phyloP scores from a whole-genome alignment of 2,888 invertebrate species.

The Oithona nana region DNA sequence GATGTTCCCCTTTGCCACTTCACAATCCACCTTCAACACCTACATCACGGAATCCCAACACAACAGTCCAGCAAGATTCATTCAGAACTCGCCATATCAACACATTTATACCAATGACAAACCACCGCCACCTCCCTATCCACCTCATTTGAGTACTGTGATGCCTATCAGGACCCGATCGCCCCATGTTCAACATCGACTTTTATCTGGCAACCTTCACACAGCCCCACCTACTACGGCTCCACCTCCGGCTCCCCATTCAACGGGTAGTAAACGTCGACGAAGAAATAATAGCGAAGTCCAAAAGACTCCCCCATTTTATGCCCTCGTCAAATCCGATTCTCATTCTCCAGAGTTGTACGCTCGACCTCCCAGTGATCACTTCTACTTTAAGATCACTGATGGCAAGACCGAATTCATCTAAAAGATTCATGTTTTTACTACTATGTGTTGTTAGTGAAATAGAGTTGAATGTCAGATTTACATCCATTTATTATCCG shows the following conservation, averaged over 20 bases:
- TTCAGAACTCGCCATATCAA: background rate
- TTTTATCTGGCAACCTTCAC: background rate
- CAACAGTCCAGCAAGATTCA: background rate
- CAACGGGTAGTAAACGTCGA: no score
- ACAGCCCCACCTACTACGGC: background rate
- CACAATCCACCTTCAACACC: background rate
- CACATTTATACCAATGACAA: background rate
- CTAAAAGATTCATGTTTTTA: no score
- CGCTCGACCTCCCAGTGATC: conserved; percentile 13
- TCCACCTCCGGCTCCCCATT: background rate
- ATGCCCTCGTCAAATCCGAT: conserved; percentile 1
- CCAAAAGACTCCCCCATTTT: background rate
- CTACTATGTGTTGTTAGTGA: background rate
- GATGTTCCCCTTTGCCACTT: background rate
- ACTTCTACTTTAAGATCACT: conserved; percentile 11
- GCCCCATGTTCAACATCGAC: background rate
- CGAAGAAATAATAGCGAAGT: background rate
- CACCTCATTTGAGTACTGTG: background rate
- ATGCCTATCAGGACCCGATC: background rate
- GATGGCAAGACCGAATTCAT: conserved; percentile 16
- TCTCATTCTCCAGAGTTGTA: conserved; percentile 5
- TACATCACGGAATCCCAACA: background rate
- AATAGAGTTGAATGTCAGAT: no score
- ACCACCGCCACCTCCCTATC: background rate
- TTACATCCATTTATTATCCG: no score